Evolutionary conservation across 2,888 invertebrate genomes (phyloP).

Genomic region (Acleris literana): DNA sequence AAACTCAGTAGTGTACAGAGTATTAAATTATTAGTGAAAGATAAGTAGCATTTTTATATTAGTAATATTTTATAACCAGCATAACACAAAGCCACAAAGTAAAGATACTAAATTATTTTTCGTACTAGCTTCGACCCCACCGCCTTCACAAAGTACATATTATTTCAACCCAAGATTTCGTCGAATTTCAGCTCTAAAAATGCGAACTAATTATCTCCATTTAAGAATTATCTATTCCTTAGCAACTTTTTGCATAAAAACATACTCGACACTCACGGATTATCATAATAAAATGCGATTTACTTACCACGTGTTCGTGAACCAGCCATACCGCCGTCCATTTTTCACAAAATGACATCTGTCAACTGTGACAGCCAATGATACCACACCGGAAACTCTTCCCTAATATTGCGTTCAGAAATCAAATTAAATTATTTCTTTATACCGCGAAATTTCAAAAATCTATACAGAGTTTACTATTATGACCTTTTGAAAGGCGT

Average conservation of each 20-base stretch:
- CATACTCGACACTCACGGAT: slow-evolving; percentile 19
- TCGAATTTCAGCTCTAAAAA: slow-evolving; percentile 10
- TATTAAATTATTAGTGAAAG: slow-evolving; percentile 14
- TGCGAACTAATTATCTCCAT: slow-evolving; percentile 14
- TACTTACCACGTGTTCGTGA: no score
- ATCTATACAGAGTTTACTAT: no score
- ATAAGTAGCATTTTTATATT: slow-evolving; percentile 20
- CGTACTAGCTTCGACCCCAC: no score
- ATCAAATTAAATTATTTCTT: slow-evolving; percentile 18
- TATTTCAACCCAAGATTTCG: slow-evolving; percentile 22
- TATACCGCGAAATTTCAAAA: slow-evolving; percentile 13
- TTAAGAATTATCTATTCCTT: slow-evolving; percentile 15
- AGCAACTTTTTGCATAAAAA: slow-evolving; percentile 20
- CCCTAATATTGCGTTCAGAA: slow-evolving; percentile 22
- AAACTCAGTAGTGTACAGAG: slow-evolving; percentile 8
- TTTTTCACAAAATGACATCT: no score
- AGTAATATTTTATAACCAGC: slow-evolving; percentile 23
- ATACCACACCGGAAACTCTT: slow-evolving; percentile 17
- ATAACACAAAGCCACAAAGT: slow-evolving; percentile 12
- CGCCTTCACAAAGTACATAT: slow-evolving; percentile 1
- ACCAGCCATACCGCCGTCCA: no score
- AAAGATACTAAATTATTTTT: no score
- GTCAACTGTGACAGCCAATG: slow-evolving; percentile 8
- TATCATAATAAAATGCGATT: slow-evolving; percentile 23
- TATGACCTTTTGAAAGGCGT: slow-evolving; percentile 7